These are phyloP conservation scores for Apolygus lucorum DNA, from an alignment of 1,140 invertebrate species.

Conservation along the genomic window DNA sequence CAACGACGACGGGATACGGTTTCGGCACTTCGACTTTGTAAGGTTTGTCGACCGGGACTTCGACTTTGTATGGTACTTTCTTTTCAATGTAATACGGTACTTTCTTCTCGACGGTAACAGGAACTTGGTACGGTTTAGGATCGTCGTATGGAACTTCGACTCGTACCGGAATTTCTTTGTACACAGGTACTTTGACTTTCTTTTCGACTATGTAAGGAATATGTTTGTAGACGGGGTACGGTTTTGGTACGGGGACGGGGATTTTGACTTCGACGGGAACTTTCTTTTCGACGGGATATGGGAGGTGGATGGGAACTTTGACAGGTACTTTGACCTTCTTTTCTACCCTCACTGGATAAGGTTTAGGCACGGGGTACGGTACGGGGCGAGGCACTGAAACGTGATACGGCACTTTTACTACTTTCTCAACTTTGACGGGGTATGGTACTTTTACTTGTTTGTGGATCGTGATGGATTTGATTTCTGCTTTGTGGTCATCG, in stretches of 20 bases:
- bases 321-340: conserved; percentile 36
- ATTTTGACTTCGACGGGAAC: conserved; percentile 28
- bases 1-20: conserved; percentile 19
- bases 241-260: conserved; percentile 35
- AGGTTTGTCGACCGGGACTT: conserved; percentile 19
- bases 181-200: background rate
- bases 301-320: conserved; percentile 58
- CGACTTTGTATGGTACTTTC: conserved; percentile 14
- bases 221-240: background rate
- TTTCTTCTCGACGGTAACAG: conserved; percentile 17
- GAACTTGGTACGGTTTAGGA: background rate
- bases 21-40: conserved; percentile 22
- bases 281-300: conserved; percentile 49
- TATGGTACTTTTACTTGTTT: conserved; percentile 60
- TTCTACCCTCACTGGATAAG: conserved; percentile 31
- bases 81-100: conserved; percentile 20
- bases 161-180: background rate
- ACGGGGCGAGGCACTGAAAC: conserved; percentile 32
- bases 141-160: conserved; percentile 17
- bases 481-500: conserved; percentile 41
- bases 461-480: conserved; percentile 50
- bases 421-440: conserved; percentile 41
- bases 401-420: conserved; percentile 30
- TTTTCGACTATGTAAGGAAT: conserved; percentile 2
- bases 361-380: conserved; percentile 31